Base-by-base conservation (phyloP, 2,888 invertebrate genomes). In the Agrotis ipsilon region DNA sequence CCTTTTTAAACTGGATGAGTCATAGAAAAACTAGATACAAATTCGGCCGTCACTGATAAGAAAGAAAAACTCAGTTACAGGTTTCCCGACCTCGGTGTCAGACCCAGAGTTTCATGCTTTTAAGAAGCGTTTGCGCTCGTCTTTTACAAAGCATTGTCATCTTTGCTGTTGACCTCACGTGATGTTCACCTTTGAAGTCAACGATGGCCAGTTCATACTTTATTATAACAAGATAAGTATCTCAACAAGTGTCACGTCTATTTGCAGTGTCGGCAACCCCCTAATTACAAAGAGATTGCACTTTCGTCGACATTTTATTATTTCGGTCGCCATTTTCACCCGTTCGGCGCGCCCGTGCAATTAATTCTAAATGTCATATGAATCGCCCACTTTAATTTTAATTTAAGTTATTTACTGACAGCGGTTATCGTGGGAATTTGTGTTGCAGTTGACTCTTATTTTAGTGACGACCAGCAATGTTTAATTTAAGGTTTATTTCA, bases 331-430 rank as follows among this genome's bases (percentile, higher is more conserved):
- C 87, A 90, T 91, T 91, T 91, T 90, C 90, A 89, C 91, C 88
- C 86, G 86, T 82, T 78, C 81, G 85, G 87, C 90, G 88, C 92
- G 87, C 92, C 92, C 88, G n/a, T 86, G 87, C 91, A 91, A 92
- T 92, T 92, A 91, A 91, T 91, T 90, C 92, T 91, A 90, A 91
- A 91, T 91, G 91, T 90, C 91, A 91, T 88, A 89, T 81, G 90
- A 89, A 89, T 90, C 86, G 88, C 85, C 88, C 85, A 87, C 85
- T 86, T 81, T 85, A 82, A 84, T 81, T 79, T 81, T 81, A 83
- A 71, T 75, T 72, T 77, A 87, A 86, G 86, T 86, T 75, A 64
- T 68, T 75, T 80, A 72, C 85, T 77, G 62, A 75, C 52, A 78
- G 85, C 83, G 83, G 68, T 58, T 81, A 68, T 64, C 81, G 72